Percentiles rank a stretch among this genome's conserved stretches.
Conservation (phyloP, 2,113 vertebrate genomes). For the Hyperopisus bebe region DNA sequence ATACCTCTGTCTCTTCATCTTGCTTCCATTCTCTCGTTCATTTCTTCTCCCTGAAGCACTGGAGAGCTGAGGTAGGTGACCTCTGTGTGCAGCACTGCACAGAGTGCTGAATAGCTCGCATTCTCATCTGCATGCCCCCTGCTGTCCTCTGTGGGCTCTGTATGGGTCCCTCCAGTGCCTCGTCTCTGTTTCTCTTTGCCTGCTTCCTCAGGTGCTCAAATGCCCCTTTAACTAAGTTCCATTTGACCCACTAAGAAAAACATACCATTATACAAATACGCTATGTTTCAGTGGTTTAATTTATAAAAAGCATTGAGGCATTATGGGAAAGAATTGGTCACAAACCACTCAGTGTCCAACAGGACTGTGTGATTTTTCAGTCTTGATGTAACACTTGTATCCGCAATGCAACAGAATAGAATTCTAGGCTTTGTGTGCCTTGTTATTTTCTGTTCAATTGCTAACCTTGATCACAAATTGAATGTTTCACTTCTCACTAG, state of each 20-base stretch:
- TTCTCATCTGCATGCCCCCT: not conserved
- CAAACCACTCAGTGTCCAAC: not conserved
- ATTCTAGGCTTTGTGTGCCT: not conserved
- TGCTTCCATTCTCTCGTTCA: constrained; percentile 14
- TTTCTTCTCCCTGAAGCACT: constrained; percentile 53
- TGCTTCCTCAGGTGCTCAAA: not conserved
- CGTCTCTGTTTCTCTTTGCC: too few relatives aligned
- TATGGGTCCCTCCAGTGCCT: not conserved
- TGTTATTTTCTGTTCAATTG: not conserved
- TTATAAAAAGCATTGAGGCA: not conserved
- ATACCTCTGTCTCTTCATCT: constrained; percentile 26
- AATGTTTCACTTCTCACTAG: not conserved
- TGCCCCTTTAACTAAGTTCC: not conserved
- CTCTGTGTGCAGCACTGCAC: not conserved
- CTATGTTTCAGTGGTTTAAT: not conserved
- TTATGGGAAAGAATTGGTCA: not conserved
- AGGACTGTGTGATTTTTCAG: not conserved
- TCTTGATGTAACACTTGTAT: not conserved
- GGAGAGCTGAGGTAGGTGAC: constrained; percentile 59
- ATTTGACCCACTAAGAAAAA: not conserved
- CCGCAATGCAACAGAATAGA: not conserved
- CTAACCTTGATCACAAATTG: not conserved
- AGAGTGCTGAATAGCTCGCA: not conserved
- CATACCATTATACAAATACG: not conserved
- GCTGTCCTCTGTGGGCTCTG: not conserved